phyloP scores from a whole-genome alignment of 2,888 invertebrate genomes.

The Augochlorella aurata region DNA sequence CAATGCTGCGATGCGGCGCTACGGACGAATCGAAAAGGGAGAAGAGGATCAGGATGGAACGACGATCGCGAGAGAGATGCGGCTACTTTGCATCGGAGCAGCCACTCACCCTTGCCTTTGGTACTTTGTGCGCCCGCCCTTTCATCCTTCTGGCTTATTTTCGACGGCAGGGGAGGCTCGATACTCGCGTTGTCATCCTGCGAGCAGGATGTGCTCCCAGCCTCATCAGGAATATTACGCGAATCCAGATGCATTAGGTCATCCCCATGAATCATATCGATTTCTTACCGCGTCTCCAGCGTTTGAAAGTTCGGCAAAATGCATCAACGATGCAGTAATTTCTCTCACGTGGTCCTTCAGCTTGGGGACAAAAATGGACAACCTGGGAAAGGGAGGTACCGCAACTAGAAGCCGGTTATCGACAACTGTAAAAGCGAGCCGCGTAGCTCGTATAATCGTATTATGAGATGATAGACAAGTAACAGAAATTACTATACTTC shows the following conservation, averaged over 20 bases:
- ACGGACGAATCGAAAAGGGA: conserved; percentile 45
- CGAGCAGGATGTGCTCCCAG: not conserved
- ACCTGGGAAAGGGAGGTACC: no score
- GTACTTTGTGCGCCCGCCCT: conserved; percentile 56
- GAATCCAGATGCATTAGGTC: not conserved
- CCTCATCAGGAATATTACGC: conserved; percentile 12
- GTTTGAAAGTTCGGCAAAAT: no score
- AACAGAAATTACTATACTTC: no score
- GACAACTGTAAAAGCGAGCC: no score
- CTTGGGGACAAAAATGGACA: no score
- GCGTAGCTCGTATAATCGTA: no score
- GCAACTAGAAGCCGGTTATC: no score
- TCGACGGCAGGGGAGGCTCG: conserved; percentile 37
- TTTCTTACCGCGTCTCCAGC: no score
- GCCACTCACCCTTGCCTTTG: conserved; percentile 61
- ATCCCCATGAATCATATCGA: not conserved
- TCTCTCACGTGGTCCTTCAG: no score
- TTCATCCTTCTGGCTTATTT: conserved; percentile 66
- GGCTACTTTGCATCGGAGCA: conserved; percentile 64
- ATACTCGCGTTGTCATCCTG: conserved; percentile 48
- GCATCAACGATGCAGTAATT: no score
- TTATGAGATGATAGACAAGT: no score
- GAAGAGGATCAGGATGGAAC: conserved; percentile 22
- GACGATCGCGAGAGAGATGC: conserved; percentile 45
- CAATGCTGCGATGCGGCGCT: conserved; percentile 59